These are phyloP conservation scores for Sarcophaga carnaria DNA, from an alignment of 2,888 invertebrate genomes.

Conservation along the genomic window DNA sequence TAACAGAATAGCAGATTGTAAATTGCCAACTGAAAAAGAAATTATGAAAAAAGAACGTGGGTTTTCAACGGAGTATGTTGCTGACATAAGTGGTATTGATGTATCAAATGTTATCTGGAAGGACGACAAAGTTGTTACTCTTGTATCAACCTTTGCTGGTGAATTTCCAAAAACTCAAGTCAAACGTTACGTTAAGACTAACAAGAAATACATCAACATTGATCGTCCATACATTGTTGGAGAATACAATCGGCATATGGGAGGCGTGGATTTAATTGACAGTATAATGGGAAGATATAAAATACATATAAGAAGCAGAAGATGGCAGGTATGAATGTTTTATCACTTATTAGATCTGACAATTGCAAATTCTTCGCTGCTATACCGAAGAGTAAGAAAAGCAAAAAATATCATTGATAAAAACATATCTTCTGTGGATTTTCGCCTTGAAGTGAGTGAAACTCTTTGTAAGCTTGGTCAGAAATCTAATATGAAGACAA, in stretches of 20 bases:
- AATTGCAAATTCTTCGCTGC: slow-evolving; percentile 33
- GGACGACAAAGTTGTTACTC: slow-evolving; percentile 58
- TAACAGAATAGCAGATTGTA: slow-evolving; percentile 71
- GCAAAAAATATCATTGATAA: slow-evolving; percentile 7
- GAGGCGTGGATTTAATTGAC: slow-evolving; percentile 54
- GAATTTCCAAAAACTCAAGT: slow-evolving; percentile 34
- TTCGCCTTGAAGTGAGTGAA: slow-evolving; percentile 37
- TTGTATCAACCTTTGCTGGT: slow-evolving; percentile 59
- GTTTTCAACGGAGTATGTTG: slow-evolving; percentile 52
- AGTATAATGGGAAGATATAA: slow-evolving; percentile 58
- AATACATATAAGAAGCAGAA: slow-evolving; percentile 49
- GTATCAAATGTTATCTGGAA: slow-evolving; percentile 58
- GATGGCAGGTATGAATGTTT: slow-evolving; percentile 44
- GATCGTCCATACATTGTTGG: slow-evolving; percentile 30
- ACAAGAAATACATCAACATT: slow-evolving; percentile 16
- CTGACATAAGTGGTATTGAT: slow-evolving; percentile 53
- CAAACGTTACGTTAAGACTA: slow-evolving; percentile 46
- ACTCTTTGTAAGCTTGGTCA: slow-evolving; percentile 35
- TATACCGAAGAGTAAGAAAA: slow-evolving; percentile 39
- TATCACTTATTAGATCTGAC: slow-evolving; percentile 53
- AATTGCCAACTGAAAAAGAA: slow-evolving; percentile 43
- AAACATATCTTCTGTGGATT: slow-evolving; percentile 42
- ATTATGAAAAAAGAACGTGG: slow-evolving; percentile 34
- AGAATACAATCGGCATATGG: slow-evolving; percentile 43
- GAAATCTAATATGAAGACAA: slow-evolving; percentile 9